These are phyloP conservation scores for Danaus plexippus DNA, from an alignment of 1,140 invertebrate species.

Conservation along the genomic window DNA sequence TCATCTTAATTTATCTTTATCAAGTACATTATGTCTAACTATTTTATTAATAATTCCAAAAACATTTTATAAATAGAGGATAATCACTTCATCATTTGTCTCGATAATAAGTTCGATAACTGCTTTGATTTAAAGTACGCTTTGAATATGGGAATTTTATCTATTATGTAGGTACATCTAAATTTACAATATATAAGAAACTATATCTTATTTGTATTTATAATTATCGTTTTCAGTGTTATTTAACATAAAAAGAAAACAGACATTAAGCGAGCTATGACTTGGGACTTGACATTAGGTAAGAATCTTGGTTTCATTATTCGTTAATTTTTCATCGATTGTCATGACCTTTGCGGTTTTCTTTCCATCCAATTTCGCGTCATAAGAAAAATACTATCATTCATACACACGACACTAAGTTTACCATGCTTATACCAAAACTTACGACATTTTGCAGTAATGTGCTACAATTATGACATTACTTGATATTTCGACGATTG, in stretches of 20 bases:
- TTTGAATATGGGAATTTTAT: no score
- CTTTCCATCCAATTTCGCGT: constrained; percentile 23
- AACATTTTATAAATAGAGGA: no score
- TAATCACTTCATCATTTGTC: no score
- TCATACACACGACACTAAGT: constrained; percentile 13
- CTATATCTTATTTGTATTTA: not conserved
- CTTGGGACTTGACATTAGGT: constrained; percentile 34
- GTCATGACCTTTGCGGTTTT: constrained; percentile 23
- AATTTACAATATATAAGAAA: no score
- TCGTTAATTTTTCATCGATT: constrained; percentile 8
- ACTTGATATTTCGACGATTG: not conserved
- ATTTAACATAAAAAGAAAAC: constrained; percentile 4
- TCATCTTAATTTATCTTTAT: no score
- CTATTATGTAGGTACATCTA: no score
- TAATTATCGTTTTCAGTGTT: not conserved
- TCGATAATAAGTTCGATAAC: no score
- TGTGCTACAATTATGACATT: constrained; percentile 1
- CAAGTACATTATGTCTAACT: no score
- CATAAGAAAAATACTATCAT: constrained; percentile 15
- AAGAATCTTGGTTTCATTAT: constrained; percentile 16
- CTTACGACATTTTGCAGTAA: not conserved
- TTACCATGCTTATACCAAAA: constrained; percentile 21
- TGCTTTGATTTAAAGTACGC: no score
- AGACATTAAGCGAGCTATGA: constrained; percentile 11
- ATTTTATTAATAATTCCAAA: no score